Base-by-base conservation (phyloP, 1,140 invertebrate genomes). In the Bombus polaris region DNA sequence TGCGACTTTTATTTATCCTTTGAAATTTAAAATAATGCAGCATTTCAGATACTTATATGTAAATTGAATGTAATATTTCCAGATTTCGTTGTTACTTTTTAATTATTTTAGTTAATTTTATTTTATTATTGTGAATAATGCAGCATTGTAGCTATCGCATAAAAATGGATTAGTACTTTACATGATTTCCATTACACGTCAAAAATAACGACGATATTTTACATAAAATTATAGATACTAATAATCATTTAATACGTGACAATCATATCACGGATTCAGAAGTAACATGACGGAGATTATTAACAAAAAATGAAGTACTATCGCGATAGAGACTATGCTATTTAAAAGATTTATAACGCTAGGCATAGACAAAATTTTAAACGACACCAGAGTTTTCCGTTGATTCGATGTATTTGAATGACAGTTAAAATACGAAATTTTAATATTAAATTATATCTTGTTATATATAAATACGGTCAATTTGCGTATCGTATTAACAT, bases 81-180 rank as follows among this genome's bases (percentile, higher is more conserved):
- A 66, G 9, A 57, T 70, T 87, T 53, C 70, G 13, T 84, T 62
- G n/a, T 87, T 87, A 78, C 18, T 76, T 82, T 68, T 62, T 42
- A 85, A 47, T 89, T 89, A 85, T 42, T 82, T 59, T 86, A 86
- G 86, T 77, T 77, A 75, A 87, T 81, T 70, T 81, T 73, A 70
- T 66, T 74, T 18, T 35, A 57, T 86, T 86, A n/a, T 37, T 87
- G 53, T 65, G 44, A 66, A n/a, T 39, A 84, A 53, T 39, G 42
- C 62, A 73, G 37, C 44, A 57, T 28, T 42, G 65, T 44, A 72
- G 13, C 39, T 79, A 37, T 79, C 66, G 32, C 76, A 72, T 44
- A 39, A 80, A 37, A 47, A 35, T 79, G 37, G 4, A 79, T 72
- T 80, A 85, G 32, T 71, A 79, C 25, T 32, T 85, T 72, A 71